These are phyloP conservation scores for Dasysyrphus albostriatus DNA, from an alignment of 2,888 invertebrate species.

Conservation along the genomic window DNA sequence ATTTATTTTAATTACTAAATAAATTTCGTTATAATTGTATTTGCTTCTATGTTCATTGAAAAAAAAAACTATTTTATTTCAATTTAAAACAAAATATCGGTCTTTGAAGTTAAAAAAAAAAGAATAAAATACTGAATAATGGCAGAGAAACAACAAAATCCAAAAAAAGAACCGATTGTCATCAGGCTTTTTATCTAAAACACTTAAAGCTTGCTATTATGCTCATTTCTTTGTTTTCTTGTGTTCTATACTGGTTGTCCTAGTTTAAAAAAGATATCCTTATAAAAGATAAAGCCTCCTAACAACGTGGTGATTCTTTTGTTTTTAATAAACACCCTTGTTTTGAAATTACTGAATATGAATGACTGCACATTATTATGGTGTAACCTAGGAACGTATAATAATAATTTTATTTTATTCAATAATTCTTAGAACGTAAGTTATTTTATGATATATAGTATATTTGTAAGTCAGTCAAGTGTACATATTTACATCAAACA, in stretches of 20 bases:
- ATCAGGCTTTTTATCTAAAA: neutral
- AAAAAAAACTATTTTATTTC: neutral
- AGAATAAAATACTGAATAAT: neutral
- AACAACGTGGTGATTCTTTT: neutral
- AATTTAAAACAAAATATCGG: neutral
- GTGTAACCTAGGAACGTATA: neutral
- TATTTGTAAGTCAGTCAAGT: neutral
- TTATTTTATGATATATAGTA: neutral
- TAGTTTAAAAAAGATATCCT: slow-evolving; percentile 9
- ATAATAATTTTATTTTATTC: neutral
- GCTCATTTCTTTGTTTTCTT: neutral
- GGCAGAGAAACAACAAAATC: neutral
- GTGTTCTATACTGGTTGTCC: neutral
- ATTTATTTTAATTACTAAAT: too few species aligned
- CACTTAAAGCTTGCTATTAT: neutral
- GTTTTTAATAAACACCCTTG: neutral
- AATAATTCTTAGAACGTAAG: neutral
- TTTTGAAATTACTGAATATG: slow-evolving; percentile 1
- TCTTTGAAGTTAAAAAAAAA: neutral
- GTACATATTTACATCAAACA: neutral
- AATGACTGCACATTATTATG: neutral
- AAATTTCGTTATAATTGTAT: too few species aligned
- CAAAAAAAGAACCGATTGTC: neutral
- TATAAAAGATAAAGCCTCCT: neutral
- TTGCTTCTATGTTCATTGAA: too few species aligned